Conservation (phyloP, 2,113 vertebrate genomes). For the Pseudorhombus dupliciocellatus region DNA sequence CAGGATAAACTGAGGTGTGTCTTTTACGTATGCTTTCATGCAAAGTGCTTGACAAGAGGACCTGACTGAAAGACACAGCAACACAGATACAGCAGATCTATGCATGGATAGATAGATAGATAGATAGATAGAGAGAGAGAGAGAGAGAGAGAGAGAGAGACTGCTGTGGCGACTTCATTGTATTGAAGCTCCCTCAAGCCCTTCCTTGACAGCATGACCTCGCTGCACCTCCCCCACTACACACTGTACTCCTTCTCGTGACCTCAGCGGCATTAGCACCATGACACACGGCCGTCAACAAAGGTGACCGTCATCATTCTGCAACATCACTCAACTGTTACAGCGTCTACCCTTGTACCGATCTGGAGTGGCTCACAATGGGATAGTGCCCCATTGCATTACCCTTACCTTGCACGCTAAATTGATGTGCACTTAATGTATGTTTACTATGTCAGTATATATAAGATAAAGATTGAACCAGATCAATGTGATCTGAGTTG, state of each 20-base stretch:
- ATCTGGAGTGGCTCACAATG: too few relatives aligned
- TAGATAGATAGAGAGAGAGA: not conserved
- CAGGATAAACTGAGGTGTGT: slow-evolving; percentile 23
- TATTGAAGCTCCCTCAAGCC: not conserved
- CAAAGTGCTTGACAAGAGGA: not conserved
- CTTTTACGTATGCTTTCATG: not conserved
- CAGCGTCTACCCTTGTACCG: too few relatives aligned
- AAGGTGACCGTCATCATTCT: not conserved
- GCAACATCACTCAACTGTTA: not conserved
- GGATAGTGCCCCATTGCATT: too few relatives aligned
- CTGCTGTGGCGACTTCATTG: not conserved
- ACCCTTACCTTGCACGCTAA: too few relatives aligned
- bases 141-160: not conserved
- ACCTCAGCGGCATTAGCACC: not conserved
- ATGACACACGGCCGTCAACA: not conserved
- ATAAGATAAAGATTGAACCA: too few relatives aligned
- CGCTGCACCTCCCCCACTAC: not conserved
- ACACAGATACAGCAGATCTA: too few relatives aligned
- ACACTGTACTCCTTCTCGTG: not conserved
- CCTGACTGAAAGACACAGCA: not conserved
- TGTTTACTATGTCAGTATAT: too few relatives aligned
- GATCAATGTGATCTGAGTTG: too few relatives aligned
- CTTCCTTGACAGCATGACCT: not conserved
- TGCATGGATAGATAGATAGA: too few relatives aligned
- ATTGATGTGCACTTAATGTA: too few relatives aligned